Evolutionary conservation across 35 echinoderm and acorn worm species (phyloP).

Genomic region (Heliocidaris erythrogramma): DNA sequence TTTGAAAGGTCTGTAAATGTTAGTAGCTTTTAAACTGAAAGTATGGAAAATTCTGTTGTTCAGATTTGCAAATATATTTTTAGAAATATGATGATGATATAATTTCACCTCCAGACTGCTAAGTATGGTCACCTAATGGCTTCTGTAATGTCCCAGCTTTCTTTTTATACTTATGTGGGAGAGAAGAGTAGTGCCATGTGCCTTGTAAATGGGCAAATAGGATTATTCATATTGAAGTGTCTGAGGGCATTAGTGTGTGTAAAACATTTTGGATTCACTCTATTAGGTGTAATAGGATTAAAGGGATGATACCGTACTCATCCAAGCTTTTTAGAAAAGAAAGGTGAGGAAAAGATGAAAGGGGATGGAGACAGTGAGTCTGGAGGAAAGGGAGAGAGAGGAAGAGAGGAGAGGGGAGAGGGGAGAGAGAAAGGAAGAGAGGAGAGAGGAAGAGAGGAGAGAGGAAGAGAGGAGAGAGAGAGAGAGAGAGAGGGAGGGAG

Average conservation of each 20-base stretch:
- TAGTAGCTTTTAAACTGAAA: no score
- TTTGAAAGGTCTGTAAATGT: no score
- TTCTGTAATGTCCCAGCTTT: background rate
- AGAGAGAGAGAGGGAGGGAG: no score
- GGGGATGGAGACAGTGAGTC: background rate
- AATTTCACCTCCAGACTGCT: background rate
- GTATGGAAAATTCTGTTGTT: no score
- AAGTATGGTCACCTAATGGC: background rate
- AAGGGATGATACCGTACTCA: background rate
- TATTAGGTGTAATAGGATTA: slow-evolving; percentile 28
- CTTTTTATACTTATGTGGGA: background rate
- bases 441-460: background rate
- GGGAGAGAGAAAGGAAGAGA: background rate
- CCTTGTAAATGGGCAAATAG: background rate
- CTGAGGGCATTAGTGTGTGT: slow-evolving; percentile 12
- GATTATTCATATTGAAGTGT: slow-evolving; percentile 5
- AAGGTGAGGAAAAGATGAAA: no score
- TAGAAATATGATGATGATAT: background rate
- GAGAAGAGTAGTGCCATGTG: background rate
- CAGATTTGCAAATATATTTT: no score
- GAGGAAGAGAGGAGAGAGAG: no score
- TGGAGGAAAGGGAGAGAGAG: background rate
- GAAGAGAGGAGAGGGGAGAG: no score
- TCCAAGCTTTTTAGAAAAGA: background rate
- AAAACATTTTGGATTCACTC: slow-evolving; percentile 2